Evolutionary conservation across 1,140 invertebrate species (phyloP), one percentile per base, ranked within the genome.

Genomic region (Cephus cinctus): DNA sequence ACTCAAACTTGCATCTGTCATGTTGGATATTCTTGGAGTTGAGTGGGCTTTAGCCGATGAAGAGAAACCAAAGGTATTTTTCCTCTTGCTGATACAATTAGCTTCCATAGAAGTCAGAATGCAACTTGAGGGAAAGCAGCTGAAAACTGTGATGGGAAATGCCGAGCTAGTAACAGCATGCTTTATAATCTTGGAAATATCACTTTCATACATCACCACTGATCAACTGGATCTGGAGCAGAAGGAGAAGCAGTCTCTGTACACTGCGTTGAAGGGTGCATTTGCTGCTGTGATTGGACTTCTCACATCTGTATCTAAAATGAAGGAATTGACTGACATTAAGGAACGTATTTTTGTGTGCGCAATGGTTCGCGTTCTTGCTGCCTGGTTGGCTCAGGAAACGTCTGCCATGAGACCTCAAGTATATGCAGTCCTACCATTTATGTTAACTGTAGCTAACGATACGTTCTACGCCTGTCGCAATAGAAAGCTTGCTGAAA

Each of bases 21-120:
- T 89, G 58, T 71, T 96, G 34, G 88, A 93, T 55, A 65, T 88
- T 2, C 75, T 94, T n/a, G 91, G 92, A 5, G 83, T 89, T 6
- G 89, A 92, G 53, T 94, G 89, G 89, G 79, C 86, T 21, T 75
- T 92, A 34, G 81, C 79, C 51, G 86, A 90, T 73, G 86, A 89
- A 56, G 86, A 88, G 35, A 88, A 86, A 56, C 84, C 85, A 45
- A 89, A 87, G 72, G 83, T 87, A 61, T 89, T 94, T 57, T 89
- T 95, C 56, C 75, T 95, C 1, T 71, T 95, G 30, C 71, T 95
- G 2, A 82, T 94, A 43, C 92, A 96, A 69, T 71, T 97, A 14
- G 85, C 87, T 52, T 90, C 90, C 39, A 91, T 97, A 65, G 94
- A 96, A 80, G 85, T 95, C 2, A 82, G 92, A 59, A 95, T 97